These are phyloP conservation scores for Trypoxylon attenuatum DNA, from an alignment of 2,888 invertebrate species.

Conservation along the genomic window DNA sequence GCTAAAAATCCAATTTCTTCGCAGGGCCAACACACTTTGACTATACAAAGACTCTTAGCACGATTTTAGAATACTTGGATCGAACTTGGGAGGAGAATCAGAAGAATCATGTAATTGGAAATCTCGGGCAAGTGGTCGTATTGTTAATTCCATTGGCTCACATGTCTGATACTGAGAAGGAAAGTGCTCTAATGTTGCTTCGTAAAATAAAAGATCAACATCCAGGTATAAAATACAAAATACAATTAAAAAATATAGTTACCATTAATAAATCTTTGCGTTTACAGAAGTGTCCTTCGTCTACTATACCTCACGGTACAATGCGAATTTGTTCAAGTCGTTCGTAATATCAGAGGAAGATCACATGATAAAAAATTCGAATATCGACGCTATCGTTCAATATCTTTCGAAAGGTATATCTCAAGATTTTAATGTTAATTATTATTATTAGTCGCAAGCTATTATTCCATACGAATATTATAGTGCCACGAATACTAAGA, in stretches of 20 bases:
- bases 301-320: constrained; percentile 56
- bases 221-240: constrained; percentile 58
- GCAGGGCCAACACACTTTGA: constrained; percentile 60
- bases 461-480: constrained; percentile 13
- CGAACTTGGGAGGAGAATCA: constrained; percentile 49
- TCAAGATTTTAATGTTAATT: background rate
- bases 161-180: constrained; percentile 42
- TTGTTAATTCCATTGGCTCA: constrained; percentile 52
- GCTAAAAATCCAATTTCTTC: background rate
- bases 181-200: constrained; percentile 43
- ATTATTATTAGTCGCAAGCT: background rate
- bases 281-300: constrained; percentile 60
- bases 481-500: constrained; percentile 59
- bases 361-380: constrained; percentile 51
- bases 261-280: background rate
- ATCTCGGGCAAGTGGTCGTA: constrained; percentile 60
- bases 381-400: constrained; percentile 52
- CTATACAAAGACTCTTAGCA: constrained; percentile 47
- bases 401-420: constrained; percentile 49
- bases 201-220: constrained; percentile 52
- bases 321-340: constrained; percentile 44
- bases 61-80: constrained; percentile 50
- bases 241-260: background rate
- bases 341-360: constrained; percentile 60
- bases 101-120: constrained; percentile 51